Percentiles rank a stretch among this genome's conserved stretches.
Conservation (phyloP, 2,113 vertebrate species). For the Otis tarda region DNA sequence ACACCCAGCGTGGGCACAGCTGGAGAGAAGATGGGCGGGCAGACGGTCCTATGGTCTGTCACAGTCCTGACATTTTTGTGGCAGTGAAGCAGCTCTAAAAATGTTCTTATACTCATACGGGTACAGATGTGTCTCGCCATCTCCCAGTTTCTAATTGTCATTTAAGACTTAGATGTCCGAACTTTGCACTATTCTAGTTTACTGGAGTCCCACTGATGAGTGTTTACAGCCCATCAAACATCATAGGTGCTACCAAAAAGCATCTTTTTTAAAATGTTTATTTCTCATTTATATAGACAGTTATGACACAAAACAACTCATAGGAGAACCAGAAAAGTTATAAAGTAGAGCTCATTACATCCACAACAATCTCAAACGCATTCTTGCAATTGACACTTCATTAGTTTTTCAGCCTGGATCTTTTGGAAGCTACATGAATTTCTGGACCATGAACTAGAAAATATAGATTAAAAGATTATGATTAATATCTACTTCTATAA, state of each 20-base stretch:
- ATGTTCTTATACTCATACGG: neutral
- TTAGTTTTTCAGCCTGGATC: neutral
- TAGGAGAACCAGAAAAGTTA: neutral
- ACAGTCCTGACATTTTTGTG: neutral
- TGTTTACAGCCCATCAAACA: neutral
- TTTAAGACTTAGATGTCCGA: neutral
- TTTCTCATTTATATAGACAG: neutral
- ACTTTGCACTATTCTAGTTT: neutral
- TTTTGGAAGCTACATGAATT: neutral
- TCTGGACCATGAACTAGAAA: neutral
- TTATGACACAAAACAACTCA: neutral
- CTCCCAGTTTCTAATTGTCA: neutral
- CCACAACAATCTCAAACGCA: neutral
- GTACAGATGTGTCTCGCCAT: neutral
- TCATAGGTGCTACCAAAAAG: neutral
- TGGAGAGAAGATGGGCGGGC: rapidly evolving
- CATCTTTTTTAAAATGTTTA: neutral
- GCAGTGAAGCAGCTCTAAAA: neutral
- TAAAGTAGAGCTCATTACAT: neutral
- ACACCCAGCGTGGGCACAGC: rapidly evolving
- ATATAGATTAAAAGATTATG: neutral
- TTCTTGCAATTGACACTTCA: neutral
- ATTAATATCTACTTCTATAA: neutral
- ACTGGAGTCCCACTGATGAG: no score
- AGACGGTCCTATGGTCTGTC: neutral